Evolutionary conservation across 1,140 invertebrate genomes (phyloP).

Genomic region (Hyles euphorbiae): DNA sequence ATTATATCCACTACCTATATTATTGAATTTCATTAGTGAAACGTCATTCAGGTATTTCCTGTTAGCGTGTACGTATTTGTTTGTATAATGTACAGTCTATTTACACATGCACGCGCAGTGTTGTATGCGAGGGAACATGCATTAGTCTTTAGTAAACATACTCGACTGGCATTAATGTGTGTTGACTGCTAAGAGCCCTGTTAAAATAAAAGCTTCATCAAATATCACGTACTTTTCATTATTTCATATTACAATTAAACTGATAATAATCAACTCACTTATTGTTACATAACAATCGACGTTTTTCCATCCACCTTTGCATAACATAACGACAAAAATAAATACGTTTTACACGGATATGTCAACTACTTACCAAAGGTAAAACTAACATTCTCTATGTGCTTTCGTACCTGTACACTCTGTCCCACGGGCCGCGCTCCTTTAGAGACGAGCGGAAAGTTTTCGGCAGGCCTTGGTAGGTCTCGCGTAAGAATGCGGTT

Average conservation of each 20-base stretch:
- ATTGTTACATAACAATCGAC: constrained; percentile 72
- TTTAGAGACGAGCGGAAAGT: constrained; percentile 81
- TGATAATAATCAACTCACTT: constrained; percentile 71
- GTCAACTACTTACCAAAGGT: constrained; percentile 57
- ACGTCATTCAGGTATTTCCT: neutral
- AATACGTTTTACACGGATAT: constrained; percentile 55
- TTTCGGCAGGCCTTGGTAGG: constrained; percentile 89
- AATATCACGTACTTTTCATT: constrained; percentile 59
- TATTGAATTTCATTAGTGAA: neutral
- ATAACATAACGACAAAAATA: constrained; percentile 69
- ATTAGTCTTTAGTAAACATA: constrained; percentile 70
- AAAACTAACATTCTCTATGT: constrained; percentile 12
- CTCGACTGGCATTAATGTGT: constrained; percentile 75
- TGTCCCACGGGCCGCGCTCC: constrained; percentile 87
- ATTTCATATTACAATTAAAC: constrained; percentile 52
- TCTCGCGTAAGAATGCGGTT: constrained; percentile 97
- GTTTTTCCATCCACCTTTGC: constrained; percentile 73
- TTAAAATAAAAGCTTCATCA: constrained; percentile 69
- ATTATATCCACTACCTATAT: constrained; percentile 3
- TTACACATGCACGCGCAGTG: constrained; percentile 66
- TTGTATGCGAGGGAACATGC: constrained; percentile 61
- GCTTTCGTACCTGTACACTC: constrained; percentile 79
- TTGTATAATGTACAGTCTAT: constrained; percentile 1
- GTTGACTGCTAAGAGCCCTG: constrained; percentile 75
- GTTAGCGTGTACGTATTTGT: neutral